phyloP scores from a whole-genome alignment of 2,113 vertebrate species.

The Ptilonorhynchus violaceus region DNA sequence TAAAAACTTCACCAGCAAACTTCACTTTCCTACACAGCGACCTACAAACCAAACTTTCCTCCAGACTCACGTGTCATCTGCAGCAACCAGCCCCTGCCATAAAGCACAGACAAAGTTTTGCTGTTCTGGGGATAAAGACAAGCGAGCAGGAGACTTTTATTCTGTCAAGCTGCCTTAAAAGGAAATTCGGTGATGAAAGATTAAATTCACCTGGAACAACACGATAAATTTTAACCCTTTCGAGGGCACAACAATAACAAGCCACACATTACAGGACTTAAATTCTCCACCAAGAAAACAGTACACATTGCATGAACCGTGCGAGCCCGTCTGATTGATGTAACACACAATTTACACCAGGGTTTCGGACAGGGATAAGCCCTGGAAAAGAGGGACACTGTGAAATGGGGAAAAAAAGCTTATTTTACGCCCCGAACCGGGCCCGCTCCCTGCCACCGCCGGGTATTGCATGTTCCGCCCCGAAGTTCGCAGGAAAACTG shows the following conservation, averaged over 20 bases:
- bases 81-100: slow-evolving; percentile 32
- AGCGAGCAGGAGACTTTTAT: not conserved
- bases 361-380: not conserved
- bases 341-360: not conserved
- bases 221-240: not conserved
- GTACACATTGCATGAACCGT: not conserved
- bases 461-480: not conserved
- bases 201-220: slow-evolving; percentile 49
- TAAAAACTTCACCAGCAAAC: slow-evolving; percentile 58
- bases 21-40: slow-evolving; percentile 39
- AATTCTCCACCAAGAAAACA: not conserved
- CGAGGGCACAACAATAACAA: not conserved
- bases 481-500: slow-evolving; percentile 20
- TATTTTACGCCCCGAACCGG: not conserved
- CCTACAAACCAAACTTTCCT: slow-evolving; percentile 55
- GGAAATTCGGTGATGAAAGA: slow-evolving; percentile 34
- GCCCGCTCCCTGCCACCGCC: not conserved
- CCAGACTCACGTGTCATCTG: slow-evolving; percentile 34
- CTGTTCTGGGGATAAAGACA: not conserved
- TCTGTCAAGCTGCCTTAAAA: slow-evolving; percentile 45
- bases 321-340: not conserved
- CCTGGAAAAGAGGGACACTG: not conserved
- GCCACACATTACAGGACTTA: not conserved
- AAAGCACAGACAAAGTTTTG: not conserved
- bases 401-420: not conserved